Percentiles rank a stretch among this genome's conserved stretches.
Evolutionary conservation across 2,113 vertebrate species (phyloP).

Genomic region (Panthera tigris): DNA sequence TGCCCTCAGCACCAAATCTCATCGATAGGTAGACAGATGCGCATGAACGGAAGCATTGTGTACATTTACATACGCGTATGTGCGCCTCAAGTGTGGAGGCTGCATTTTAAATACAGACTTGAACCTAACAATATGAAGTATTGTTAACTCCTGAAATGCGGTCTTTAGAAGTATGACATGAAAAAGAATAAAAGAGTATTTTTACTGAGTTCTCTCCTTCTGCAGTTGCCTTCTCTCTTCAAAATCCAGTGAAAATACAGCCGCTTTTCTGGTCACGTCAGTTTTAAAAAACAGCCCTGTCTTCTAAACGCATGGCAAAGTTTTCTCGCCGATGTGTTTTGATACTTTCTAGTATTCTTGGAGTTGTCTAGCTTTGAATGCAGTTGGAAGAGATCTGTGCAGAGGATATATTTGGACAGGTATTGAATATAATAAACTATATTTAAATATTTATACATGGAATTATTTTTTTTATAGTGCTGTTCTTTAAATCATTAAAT

Average conservation of each 20-base stretch:
- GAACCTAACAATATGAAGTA: neutral
- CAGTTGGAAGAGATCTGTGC: neutral
- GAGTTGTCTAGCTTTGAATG: neutral
- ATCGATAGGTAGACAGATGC: rapidly evolving
- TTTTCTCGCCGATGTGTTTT: neutral
- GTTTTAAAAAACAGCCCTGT: neutral
- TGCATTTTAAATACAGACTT: neutral
- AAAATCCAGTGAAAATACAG: neutral
- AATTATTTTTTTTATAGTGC: constrained; percentile 61
- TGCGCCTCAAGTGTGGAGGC: neutral
- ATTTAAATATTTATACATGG: constrained; percentile 66
- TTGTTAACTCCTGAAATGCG: neutral
- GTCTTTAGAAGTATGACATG: neutral
- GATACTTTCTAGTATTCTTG: neutral
- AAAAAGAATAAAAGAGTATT: neutral
- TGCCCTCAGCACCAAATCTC: neutral
- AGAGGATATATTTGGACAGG: constrained; percentile 23
- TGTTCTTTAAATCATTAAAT: constrained; percentile 66
- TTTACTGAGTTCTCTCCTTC: neutral
- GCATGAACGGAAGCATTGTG: rapidly evolving
- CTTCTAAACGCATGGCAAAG: neutral
- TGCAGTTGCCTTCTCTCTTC: neutral
- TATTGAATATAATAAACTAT: constrained; percentile 54
- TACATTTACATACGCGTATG: rapidly evolving
- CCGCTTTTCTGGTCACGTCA: neutral